A percentile compares a stretch with the other conserved stretches of the same genome.
These are phyloP conservation scores for Oreohelix idahoensis DNA, from an alignment of 1,140 invertebrate genomes.

Conservation along the genomic window DNA sequence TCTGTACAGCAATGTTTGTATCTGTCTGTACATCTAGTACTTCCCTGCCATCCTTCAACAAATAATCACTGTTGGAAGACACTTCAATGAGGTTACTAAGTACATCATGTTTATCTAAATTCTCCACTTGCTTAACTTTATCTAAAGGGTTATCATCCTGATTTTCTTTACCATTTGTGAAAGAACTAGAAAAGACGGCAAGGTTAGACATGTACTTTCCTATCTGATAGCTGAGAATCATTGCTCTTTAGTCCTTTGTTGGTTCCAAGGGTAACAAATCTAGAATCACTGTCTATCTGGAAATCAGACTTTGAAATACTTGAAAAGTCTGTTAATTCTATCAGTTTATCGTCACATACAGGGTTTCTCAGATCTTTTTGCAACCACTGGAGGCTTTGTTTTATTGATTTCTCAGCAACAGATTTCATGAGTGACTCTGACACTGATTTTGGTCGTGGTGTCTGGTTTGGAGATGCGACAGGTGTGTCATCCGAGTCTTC, in stretches of 20 bases:
- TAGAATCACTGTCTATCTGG: no score
- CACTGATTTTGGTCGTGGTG: neutral
- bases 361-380: neutral
- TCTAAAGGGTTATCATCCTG: neutral
- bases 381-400: neutral
- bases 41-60: no score
- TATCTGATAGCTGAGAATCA: neutral
- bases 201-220: slow-evolving; percentile 15
- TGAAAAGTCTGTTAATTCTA: neutral
- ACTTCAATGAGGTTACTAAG: neutral
- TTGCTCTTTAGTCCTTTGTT: neutral
- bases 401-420: neutral
- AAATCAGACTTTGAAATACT: no score
- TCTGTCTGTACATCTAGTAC: neutral
- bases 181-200: neutral
- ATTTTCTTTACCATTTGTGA: neutral
- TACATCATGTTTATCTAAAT: neutral
- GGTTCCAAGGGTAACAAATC: no score
- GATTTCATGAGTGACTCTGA: neutral
- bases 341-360: neutral
- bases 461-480: slow-evolving; percentile 22
- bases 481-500: slow-evolving; percentile 33
- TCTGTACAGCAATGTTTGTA: neutral
- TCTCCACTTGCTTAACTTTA: neutral
- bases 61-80: neutral